phyloP scores from a whole-genome alignment of 2,113 vertebrate genomes.

The Gallinago undulata region DNA sequence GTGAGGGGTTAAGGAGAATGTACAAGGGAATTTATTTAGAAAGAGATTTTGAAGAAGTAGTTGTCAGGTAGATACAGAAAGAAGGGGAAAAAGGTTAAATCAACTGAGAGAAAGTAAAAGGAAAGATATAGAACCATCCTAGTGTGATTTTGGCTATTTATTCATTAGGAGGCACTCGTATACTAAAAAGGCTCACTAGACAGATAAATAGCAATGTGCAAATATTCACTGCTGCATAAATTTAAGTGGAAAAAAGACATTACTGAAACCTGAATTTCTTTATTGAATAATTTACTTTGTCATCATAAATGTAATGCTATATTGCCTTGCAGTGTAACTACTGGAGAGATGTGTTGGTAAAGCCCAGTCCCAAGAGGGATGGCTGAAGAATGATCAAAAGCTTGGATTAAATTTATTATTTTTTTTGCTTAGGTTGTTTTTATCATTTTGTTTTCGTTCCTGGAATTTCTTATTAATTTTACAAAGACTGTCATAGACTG shows the following conservation, averaged over 20 bases:
- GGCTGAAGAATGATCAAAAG: conserved; percentile 56
- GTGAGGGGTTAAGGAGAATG: neutral
- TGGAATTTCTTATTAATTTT: conserved; percentile 26
- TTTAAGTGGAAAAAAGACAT: conserved; percentile 19
- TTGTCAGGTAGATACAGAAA: neutral
- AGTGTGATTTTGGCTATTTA: neutral
- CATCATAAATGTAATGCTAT: conserved; percentile 16
- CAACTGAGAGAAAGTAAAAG: neutral
- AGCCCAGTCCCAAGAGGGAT: neutral
- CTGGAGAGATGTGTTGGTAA: conserved; percentile 9
- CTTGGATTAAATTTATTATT: neutral
- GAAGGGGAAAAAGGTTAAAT: neutral
- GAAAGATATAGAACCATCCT: neutral
- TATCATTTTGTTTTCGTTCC: neutral
- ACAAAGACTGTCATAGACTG: neutral
- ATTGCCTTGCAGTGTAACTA: conserved; percentile 32
- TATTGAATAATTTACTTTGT: conserved; percentile 68
- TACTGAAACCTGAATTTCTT: conserved; percentile 44
- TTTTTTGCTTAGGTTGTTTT: conserved; percentile 4
- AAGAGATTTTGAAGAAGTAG: neutral
- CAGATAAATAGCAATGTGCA: neutral
- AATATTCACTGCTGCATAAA: conserved; percentile 9
- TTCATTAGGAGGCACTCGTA: neutral
- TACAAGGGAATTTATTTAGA: neutral
- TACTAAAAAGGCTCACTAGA: neutral